Base-by-base conservation (phyloP, 1,140 invertebrate species). In the Drosophila subobscura region DNA sequence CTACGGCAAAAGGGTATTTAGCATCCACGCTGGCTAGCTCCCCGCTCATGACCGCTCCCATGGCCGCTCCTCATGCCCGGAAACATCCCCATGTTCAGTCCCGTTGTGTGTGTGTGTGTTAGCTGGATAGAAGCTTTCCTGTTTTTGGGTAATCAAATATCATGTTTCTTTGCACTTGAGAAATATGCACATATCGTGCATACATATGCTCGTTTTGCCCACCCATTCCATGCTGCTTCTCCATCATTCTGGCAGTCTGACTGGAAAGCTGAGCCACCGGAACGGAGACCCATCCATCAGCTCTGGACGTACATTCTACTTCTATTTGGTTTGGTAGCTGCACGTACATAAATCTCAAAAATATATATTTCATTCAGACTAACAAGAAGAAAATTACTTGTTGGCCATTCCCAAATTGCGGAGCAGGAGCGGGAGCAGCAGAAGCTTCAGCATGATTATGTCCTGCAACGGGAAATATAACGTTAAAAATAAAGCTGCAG, bases 131-230 rank as follows among this genome's bases (percentile, higher is more conserved):
- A 23, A 27, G 33, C 27, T 10, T 27, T 33, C n/a, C 20, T 54
- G 55, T 59, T 72, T 73, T 73, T 20, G 16, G 61, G 61, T 76
- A 64, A 85, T 85, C 80, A 77, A 85, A 80, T 63, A 67, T 72
- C 65, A 37, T 59, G 56, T 71, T 72, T 80, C 63, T 53, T 66
- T 63, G 81, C 66, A 85, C 60, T 79, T 67, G 80, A 76, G 65
- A 78, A 64, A 44, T 41, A 65, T 58, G 40, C 25, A 47, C 40
- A 56, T 33, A 54, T 50, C 56, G 33, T 45, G 54, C 25, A 46
- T 12, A 27, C 41, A 14, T 4, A 12, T 37, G 42, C 49, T 27
- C 27, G 42, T 40, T 49, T 47, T 45, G 42, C 49, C 25, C 5
- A 29, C 23, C 7, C 46, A 51, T 16, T 22, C 56, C 49, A 58